Evolutionary conservation across 1,140 invertebrate species (phyloP), one percentile per base, ranked within the genome.

Genomic region (Megalonaias nervosa): DNA sequence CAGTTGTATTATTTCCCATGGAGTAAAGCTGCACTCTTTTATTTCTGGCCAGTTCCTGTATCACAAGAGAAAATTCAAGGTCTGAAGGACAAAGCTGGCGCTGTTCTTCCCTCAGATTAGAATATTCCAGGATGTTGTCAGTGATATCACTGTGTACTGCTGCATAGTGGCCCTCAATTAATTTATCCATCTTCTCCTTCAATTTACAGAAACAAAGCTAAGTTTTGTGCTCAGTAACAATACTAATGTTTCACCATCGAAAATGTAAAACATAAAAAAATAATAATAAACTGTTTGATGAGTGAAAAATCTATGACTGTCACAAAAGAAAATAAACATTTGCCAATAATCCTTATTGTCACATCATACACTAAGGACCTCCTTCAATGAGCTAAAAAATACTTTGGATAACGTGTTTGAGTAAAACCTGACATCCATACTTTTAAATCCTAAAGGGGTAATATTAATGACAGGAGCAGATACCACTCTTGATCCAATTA

Each of bases 41-140:
- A 21, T 78, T 77, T 64, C 70, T 77, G 15, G 79, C 82, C 31
- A 87, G 79, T 64, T 85, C 78, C 57, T 79, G 77, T 38, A 87
- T 61, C 4, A 85, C 77, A 1, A 87, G 61, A 15, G 80, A 67
- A 67, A 84, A 85, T 38, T 84, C 84, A 19, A 62, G 56, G 17
- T 85, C 82, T 0, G 67, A 71, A 14, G 75, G 69, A 77, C 80
- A 80, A 23, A 85, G 15, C 19, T 74, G 61, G 26, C 57, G 26
- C 71, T 80, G 74, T 64, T 81, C 69, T 4, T 67, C 56, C 64
- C 73, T 79, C 15, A 87, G 62, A 13, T 70, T 67, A 5, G 57
- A 61, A 72, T 83, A 79, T 61, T 85, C 84, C 59, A 85, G 62
- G 17, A 87, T 67, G 64, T 82, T 82, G 67, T 82, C 80, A 17